phyloP scores from a whole-genome alignment of 2,797 vertebrate genomes.

The Otolemur crassicaudatus region DNA sequence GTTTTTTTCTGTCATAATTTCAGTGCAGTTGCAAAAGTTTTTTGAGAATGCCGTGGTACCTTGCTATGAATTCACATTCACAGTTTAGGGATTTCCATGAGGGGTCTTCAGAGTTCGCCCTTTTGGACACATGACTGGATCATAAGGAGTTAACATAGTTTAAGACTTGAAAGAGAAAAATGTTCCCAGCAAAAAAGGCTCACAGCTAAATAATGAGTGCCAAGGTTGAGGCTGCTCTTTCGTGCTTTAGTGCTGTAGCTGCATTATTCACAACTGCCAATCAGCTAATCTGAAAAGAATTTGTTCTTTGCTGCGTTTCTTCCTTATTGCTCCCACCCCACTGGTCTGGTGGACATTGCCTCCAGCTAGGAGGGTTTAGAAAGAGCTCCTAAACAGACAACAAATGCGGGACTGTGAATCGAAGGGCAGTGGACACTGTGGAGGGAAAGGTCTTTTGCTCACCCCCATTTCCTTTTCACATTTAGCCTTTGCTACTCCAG shows the following conservation, averaged over 20 bases:
- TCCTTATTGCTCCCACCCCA: conserved; percentile 78
- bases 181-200: conserved; percentile 72
- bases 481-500: conserved; percentile 70
- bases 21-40: background rate
- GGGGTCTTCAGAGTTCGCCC: conserved; percentile 32
- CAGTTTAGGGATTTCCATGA: conserved; percentile 9
- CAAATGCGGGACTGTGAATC: conserved; percentile 71
- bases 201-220: conserved; percentile 78
- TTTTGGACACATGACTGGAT: conserved; percentile 55
- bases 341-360: conserved; percentile 69
- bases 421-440: conserved; percentile 67
- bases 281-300: conserved; percentile 85
- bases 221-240: conserved; percentile 72
- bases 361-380: conserved; percentile 77
- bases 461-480: conserved; percentile 73
- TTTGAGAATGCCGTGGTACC: background rate
- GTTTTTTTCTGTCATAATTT: conserved; percentile 1
- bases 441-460: conserved; percentile 63
- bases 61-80: background rate
- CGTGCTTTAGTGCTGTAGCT: conserved; percentile 72
- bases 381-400: conserved; percentile 83
- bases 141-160: conserved; percentile 72
- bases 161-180: conserved; percentile 76
- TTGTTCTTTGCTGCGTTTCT: conserved; percentile 82
- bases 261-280: conserved; percentile 84